A percentile compares a stretch with the other conserved stretches of the same genome.
Conservation (phyloP, 2,888 invertebrate species). For the Tridacna crocea region DNA sequence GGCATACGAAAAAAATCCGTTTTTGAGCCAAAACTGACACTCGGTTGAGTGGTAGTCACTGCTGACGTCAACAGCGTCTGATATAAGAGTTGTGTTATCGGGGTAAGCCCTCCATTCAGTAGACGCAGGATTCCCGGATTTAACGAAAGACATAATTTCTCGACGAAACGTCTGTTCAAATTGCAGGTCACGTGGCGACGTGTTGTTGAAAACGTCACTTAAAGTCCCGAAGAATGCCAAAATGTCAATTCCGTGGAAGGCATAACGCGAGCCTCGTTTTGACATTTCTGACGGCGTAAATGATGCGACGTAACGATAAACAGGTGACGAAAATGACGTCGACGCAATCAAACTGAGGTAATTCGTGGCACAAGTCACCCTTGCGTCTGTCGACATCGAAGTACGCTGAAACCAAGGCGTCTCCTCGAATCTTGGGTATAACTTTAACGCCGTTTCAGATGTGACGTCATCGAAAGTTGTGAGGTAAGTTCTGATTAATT, state of each 20-base stretch:
- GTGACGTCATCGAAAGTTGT: constrained; percentile 34
- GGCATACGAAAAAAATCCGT: constrained; percentile 51
- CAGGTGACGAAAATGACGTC: constrained; percentile 38
- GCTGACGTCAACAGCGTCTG: constrained; percentile 20
- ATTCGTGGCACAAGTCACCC: constrained; percentile 44
- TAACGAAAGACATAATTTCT: constrained; percentile 29
- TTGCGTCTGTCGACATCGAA: constrained; percentile 35
- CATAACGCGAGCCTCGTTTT: constrained; percentile 9
- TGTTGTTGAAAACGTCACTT: background rate
- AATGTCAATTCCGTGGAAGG: constrained; percentile 46
- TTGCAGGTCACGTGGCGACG: constrained; percentile 9
- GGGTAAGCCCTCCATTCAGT: constrained; percentile 29
- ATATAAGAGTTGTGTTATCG: constrained; percentile 16
- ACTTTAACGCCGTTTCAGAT: constrained; percentile 31
- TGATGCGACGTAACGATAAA: constrained; percentile 48
- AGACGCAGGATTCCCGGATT: constrained; percentile 20
- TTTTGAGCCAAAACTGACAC: constrained; percentile 46
- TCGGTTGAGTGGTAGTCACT: constrained; percentile 39
- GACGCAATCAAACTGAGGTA: constrained; percentile 35
- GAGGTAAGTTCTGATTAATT: constrained; percentile 18
- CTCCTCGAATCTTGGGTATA: constrained; percentile 29
- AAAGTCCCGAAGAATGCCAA: constrained; percentile 40
- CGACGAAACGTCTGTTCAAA: constrained; percentile 17
- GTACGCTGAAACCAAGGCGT: constrained; percentile 39
- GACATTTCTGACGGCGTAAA: constrained; percentile 25